Conservation (phyloP, 1,140 invertebrate genomes). For the Liolophura sinensis region DNA sequence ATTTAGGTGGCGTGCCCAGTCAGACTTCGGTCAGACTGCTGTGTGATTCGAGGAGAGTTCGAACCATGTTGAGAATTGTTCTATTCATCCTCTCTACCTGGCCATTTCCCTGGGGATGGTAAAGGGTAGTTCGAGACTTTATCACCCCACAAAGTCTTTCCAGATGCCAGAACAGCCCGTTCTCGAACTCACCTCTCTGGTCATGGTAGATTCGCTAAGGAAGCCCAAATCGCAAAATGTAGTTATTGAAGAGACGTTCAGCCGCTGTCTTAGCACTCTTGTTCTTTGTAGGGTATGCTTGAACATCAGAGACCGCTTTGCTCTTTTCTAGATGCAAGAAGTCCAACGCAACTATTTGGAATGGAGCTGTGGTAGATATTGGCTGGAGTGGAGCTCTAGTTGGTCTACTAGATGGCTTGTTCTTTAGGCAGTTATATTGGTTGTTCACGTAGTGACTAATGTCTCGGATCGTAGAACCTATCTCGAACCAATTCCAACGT, state of each 20-base stretch:
- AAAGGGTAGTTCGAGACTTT: slow-evolving; percentile 13
- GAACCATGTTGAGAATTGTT: slow-evolving; percentile 20
- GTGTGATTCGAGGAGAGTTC: slow-evolving; percentile 10
- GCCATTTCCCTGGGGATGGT: slow-evolving; percentile 18
- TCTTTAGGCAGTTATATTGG: slow-evolving; percentile 29
- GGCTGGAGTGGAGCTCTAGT: slow-evolving; percentile 13
- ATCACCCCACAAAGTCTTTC: slow-evolving; percentile 10
- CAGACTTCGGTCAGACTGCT: too few species aligned
- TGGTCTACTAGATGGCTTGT: slow-evolving; percentile 20
- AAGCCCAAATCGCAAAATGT: slow-evolving; percentile 22
- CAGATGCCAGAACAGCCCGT: slow-evolving; percentile 16
- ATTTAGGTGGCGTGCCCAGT: slow-evolving; percentile 1
- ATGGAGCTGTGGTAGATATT: slow-evolving; percentile 12
- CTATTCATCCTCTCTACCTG: slow-evolving; percentile 10
- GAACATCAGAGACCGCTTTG: slow-evolving; percentile 12
- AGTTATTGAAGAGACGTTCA: slow-evolving; percentile 20
- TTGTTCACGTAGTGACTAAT: slow-evolving; percentile 12
- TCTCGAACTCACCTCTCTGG: slow-evolving; percentile 25
- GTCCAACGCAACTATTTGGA: slow-evolving; percentile 13
- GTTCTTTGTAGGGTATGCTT: slow-evolving; percentile 17
- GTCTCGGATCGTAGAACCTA: slow-evolving; percentile 52
- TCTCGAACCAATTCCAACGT: slow-evolving; percentile 53
- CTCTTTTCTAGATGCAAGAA: slow-evolving; percentile 16
- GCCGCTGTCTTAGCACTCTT: slow-evolving; percentile 15
- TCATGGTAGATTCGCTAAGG: slow-evolving; percentile 20